phyloP scores from a whole-genome alignment of 2,797 vertebrate genomes.

The Phoebastria nigripes region DNA sequence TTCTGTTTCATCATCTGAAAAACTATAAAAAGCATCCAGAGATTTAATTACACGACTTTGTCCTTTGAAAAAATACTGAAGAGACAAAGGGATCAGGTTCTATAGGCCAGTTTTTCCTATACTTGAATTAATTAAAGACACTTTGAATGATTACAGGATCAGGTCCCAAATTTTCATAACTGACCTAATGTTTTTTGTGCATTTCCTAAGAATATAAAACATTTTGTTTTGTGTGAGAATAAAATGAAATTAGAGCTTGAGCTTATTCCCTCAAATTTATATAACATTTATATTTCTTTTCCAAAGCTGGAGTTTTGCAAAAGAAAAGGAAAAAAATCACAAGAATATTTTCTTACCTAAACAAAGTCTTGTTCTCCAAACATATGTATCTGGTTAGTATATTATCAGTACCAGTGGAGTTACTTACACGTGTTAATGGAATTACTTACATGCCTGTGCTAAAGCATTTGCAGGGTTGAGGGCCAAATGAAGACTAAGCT shows the following conservation, averaged over 20 bases:
- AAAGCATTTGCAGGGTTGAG: not conserved
- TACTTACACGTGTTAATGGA: not conserved
- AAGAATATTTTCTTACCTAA: not conserved
- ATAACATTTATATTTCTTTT: not conserved
- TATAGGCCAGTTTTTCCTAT: not conserved
- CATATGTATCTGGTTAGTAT: not conserved
- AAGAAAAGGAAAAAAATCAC: not conserved
- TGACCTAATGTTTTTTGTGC: not conserved
- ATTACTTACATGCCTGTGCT: not conserved
- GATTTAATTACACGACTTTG: not conserved
- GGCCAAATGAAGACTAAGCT: not conserved
- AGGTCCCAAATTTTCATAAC: not conserved
- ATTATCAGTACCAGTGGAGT: not conserved
- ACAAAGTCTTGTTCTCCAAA: not conserved
- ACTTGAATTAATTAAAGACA: not conserved
- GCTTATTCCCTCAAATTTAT: not conserved
- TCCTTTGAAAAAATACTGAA: not conserved
- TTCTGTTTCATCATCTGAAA: not conserved
- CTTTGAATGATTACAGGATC: not conserved
- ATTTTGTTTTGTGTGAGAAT: not conserved
- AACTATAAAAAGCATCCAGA: not conserved
- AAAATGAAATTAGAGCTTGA: not conserved
- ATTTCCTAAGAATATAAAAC: not conserved
- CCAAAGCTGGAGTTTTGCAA: not conserved
- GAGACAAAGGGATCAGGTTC: not conserved